Evolutionary conservation across 2,888 invertebrate species (phyloP).

Genomic region (Dryomyza anilis): DNA sequence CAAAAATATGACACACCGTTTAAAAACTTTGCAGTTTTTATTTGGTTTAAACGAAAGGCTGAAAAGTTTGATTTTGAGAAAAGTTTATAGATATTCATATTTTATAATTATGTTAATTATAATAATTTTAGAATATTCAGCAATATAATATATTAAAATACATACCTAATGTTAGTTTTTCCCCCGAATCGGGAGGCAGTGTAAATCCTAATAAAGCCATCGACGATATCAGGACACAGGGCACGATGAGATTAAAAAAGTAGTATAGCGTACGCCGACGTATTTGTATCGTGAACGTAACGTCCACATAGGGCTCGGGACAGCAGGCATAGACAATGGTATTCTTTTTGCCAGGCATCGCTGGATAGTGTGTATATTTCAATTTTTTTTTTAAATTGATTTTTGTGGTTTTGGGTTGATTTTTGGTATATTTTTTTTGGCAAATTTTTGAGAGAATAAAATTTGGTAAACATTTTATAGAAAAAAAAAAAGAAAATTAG

Average conservation of each 20-base stretch:
- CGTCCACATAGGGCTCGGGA: constrained; percentile 86
- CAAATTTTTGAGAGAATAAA: not conserved
- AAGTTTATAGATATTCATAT: not conserved
- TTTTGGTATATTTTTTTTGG: not conserved
- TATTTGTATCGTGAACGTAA: constrained; percentile 96
- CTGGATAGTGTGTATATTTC: no score
- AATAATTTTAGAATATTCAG: no score
- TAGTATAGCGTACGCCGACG: constrained; percentile 96
- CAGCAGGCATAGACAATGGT: constrained; percentile 91
- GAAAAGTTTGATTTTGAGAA: constrained; percentile 11
- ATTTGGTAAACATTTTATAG: no score
- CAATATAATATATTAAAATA: no score
- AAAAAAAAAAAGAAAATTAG: not conserved
- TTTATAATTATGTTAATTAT: no score
- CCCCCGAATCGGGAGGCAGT: constrained; percentile 84
- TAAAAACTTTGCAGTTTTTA: not conserved
- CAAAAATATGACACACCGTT: not conserved
- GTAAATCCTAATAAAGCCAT: constrained; percentile 99
- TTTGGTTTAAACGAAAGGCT: not conserved
- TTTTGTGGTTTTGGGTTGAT: not conserved
- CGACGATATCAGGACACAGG: constrained; percentile 97
- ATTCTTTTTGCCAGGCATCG: constrained; percentile 91
- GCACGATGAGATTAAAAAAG: constrained; percentile 99
- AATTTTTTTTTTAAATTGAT: not conserved
- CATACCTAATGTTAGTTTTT: constrained; percentile 62